Evolutionary conservation across 2,113 vertebrate genomes (phyloP).

Genomic region (Esox niger): DNA sequence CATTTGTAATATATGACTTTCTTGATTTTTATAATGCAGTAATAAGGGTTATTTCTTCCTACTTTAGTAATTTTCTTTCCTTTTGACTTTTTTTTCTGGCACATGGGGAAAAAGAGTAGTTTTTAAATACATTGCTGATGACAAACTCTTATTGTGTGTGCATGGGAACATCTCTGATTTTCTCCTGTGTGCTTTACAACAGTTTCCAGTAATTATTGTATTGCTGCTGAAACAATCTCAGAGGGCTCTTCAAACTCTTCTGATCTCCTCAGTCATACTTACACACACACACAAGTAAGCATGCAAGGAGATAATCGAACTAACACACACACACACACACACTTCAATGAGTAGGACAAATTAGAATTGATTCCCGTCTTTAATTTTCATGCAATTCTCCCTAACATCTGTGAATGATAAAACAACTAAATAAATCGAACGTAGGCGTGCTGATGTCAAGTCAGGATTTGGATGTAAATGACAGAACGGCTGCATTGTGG

Average conservation of each 20-base stretch:
- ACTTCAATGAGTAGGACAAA: too few relatives aligned
- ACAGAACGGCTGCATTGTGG: too few relatives aligned
- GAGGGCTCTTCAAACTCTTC: background rate
- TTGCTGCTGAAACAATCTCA: constrained; percentile 6
- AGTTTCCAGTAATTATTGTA: constrained; percentile 22
- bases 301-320: too few relatives aligned
- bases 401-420: too few relatives aligned
- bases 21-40: constrained; percentile 7
- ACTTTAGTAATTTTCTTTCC: constrained; percentile 1
- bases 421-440: too few relatives aligned
- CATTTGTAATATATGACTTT: constrained; percentile 9
- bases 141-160: constrained; percentile 7
- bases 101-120: background rate
- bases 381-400: too few relatives aligned
- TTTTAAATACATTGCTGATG: constrained; percentile 3
- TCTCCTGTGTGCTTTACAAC: constrained; percentile 10
- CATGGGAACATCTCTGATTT: background rate
- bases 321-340: too few relatives aligned
- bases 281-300: background rate
- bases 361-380: too few relatives aligned
- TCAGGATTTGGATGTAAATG: too few relatives aligned
- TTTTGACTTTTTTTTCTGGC: constrained; percentile 12
- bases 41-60: background rate
- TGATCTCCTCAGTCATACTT: constrained; percentile 1
- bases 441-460: too few relatives aligned